Conservation (phyloP, 2,888 invertebrate species). For the Deilephila porcellus region DNA sequence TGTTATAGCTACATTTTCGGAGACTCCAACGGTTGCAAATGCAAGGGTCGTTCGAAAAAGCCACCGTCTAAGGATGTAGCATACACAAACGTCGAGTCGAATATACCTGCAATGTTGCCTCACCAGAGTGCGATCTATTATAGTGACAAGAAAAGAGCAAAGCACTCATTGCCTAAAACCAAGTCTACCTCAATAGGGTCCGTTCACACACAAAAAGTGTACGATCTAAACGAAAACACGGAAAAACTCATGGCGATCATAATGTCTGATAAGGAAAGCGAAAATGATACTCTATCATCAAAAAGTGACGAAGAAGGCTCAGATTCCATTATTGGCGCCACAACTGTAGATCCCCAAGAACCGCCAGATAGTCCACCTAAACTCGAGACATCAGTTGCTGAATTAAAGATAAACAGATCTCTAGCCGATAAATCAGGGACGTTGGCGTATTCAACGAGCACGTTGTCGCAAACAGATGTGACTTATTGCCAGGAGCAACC, state of each 20-base stretch:
- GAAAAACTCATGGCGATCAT: slow-evolving; percentile 71
- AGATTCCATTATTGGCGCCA: slow-evolving; percentile 32
- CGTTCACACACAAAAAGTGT: slow-evolving; percentile 63
- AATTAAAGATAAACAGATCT: slow-evolving; percentile 59
- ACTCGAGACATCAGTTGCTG: slow-evolving; percentile 67
- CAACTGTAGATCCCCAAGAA: slow-evolving; percentile 34
- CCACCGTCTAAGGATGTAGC: slow-evolving; percentile 46
- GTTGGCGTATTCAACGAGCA: slow-evolving; percentile 60
- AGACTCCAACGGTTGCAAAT: slow-evolving; percentile 55
- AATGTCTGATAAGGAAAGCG: slow-evolving; percentile 60
- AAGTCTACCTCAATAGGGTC: slow-evolving; percentile 59
- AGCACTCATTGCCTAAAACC: slow-evolving; percentile 44
- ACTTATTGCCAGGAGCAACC: slow-evolving; percentile 50
- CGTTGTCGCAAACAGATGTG: slow-evolving; percentile 55
- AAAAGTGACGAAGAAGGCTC: slow-evolving; percentile 7
- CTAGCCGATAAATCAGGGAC: slow-evolving; percentile 34
- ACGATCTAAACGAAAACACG: slow-evolving; percentile 71
- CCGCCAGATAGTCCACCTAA: slow-evolving; percentile 64
- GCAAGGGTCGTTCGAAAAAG: slow-evolving; percentile 42
- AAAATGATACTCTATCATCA: slow-evolving; percentile 36
- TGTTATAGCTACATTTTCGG: slow-evolving; percentile 64
- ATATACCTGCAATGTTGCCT: slow-evolving; percentile 58
- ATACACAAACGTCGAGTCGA: slow-evolving; percentile 58
- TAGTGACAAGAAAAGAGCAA: slow-evolving; percentile 47
- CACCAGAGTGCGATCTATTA: slow-evolving; percentile 53